Percentiles rank a stretch among this genome's conserved stretches.
phyloP scores from a whole-genome alignment of 2,797 vertebrate genomes.

The Gymnocypris eckloni region DNA sequence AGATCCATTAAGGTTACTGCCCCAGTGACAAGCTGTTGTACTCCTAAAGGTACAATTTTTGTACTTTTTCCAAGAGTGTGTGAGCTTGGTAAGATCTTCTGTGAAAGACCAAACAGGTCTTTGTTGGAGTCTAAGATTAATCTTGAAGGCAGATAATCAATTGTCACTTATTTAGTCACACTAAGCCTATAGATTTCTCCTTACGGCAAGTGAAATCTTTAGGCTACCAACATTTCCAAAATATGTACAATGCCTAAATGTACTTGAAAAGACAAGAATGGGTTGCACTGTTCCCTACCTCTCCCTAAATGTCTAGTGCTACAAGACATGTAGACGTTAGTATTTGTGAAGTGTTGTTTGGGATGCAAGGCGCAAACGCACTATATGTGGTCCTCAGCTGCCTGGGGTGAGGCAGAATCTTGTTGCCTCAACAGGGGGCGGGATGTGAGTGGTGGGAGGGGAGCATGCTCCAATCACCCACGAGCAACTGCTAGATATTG shows the following conservation, averaged over 20 bases:
- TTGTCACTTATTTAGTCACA: background rate
- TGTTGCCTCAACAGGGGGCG: slow-evolving; percentile 15
- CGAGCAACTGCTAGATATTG: slow-evolving; percentile 58
- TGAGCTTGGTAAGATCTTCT: background rate
- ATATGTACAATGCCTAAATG: background rate
- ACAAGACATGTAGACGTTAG: background rate
- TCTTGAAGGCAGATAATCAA: background rate
- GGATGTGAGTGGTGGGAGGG: slow-evolving; percentile 41
- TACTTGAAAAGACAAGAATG: background rate
- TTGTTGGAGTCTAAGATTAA: background rate
- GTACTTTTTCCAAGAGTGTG: background rate
- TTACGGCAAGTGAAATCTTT: background rate
- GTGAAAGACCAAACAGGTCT: slow-evolving; percentile 1
- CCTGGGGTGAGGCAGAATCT: slow-evolving; percentile 42
- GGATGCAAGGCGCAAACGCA: slow-evolving; percentile 11
- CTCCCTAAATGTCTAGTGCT: background rate
- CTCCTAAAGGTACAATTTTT: background rate
- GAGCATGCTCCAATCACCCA: slow-evolving; percentile 32
- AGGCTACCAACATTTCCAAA: background rate
- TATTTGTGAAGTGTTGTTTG: background rate
- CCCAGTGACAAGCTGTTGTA: background rate
- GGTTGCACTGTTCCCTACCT: background rate
- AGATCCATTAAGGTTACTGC: background rate
- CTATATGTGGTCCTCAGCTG: slow-evolving; percentile 34
- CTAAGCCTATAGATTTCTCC: background rate